These are phyloP conservation scores for Crematogaster levior DNA, from an alignment of 2,888 invertebrate species.

Conservation along the genomic window DNA sequence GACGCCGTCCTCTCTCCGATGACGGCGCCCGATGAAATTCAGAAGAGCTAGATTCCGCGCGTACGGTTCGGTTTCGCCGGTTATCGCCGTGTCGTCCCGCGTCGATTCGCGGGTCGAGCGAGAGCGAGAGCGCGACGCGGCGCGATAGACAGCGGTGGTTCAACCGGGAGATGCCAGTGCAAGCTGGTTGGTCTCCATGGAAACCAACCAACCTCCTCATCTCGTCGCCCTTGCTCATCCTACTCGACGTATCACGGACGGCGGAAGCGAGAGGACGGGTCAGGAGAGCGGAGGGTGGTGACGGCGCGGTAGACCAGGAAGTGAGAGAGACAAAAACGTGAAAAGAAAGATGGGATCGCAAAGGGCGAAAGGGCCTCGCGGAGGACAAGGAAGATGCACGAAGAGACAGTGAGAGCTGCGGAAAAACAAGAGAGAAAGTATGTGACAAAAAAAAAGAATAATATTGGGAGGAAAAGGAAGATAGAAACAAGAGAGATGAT, in stretches of 20 bases:
- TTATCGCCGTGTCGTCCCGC: conserved; percentile 30
- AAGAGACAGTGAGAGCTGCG: conserved; percentile 22
- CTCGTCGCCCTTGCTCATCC: conserved; percentile 66
- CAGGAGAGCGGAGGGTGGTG: conserved; percentile 1
- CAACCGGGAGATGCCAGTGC: conserved; percentile 68
- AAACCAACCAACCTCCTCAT: conserved; percentile 72
- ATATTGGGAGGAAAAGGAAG: conserved; percentile 39
- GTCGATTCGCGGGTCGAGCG: conserved; percentile 14
- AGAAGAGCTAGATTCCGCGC: conserved; percentile 36
- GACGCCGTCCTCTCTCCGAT: neutral
- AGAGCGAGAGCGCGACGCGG: neutral
- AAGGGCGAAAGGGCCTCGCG: conserved; percentile 44
- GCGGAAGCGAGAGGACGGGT: conserved; percentile 50
- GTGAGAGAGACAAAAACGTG: conserved; percentile 38
- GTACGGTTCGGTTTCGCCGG: conserved; percentile 26
- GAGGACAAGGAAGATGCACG: conserved; percentile 47
- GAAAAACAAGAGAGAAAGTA: neutral
- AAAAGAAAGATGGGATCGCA: conserved; percentile 36
- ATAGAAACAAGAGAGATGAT: conserved; percentile 32
- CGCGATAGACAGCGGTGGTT: conserved; percentile 58
- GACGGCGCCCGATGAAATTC: conserved; percentile 36
- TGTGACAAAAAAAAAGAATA: neutral
- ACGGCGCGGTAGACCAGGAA: conserved; percentile 43
- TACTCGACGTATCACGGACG: conserved; percentile 62
- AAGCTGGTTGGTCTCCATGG: conserved; percentile 78